Base-by-base conservation (phyloP, 2,888 invertebrate species). In the Salpingus planirostris region DNA sequence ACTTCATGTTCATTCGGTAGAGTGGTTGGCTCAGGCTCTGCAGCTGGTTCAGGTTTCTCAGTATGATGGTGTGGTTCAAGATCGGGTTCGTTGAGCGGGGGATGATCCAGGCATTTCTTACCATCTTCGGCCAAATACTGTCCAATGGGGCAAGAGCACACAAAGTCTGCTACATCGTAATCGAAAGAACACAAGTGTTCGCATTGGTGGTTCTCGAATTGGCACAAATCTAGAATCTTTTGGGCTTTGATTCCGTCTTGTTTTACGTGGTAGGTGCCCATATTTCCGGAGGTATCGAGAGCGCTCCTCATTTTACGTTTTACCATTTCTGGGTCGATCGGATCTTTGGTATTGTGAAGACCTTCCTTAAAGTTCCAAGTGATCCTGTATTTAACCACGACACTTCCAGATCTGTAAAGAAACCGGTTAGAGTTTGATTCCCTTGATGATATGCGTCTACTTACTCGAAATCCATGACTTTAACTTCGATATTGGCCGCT, bases 141-240 rank as follows among this genome's bases (percentile, higher is more conserved):
- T 15, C 72, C 73, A 21, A 63, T 58, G 6, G 75, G 74, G 55
- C 85, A 86, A 2, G 62, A 67, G 55, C 86, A 87, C 15, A 60
- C 62, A 53, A 85, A 84, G 27, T 74, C 70, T 33, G 78, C 68
- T 3, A 26, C 13, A 46, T 74, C 60, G 49, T 77, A 76, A 56
- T 82, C 75, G 50, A 80, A 85, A 30, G 66, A 62, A 56, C 86
- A 87, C 7, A 64, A 67, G 43, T 80, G 68, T 43, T 80, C 73
- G 53, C 86, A 87, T 27, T 69, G 64, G 34, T 78, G 69, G 38
- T 75, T 76, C 40, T 74, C 70, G 32, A 76, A 70, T 60, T 76
- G 71, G 59, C 81, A 87, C 35, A 73, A 59, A 60, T 82, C 76
- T 12, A 76, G 59, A 23, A 83, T 71, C 44, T 60, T 72, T 49